phyloP scores from a whole-genome alignment of 2,113 vertebrate genomes.

The Apaloderma vittatum region DNA sequence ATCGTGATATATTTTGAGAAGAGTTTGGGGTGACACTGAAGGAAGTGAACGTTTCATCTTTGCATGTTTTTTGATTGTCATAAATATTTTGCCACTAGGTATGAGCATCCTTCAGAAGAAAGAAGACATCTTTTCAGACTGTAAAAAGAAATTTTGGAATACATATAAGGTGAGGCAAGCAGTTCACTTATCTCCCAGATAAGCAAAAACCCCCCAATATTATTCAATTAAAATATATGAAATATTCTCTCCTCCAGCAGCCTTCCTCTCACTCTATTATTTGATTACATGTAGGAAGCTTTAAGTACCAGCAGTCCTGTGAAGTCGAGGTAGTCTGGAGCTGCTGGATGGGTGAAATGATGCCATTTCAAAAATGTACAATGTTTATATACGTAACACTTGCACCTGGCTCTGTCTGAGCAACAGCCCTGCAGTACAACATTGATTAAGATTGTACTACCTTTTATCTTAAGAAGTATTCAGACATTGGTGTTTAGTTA shows the following conservation, averaged over 20 bases:
- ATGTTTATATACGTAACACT: background rate
- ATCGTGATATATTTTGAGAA: background rate
- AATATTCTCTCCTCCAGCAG: background rate
- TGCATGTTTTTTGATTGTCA: background rate
- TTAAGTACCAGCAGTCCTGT: background rate
- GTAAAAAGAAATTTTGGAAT: conserved; percentile 91
- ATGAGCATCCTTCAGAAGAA: conserved; percentile 89
- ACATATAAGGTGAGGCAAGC: conserved; percentile 87
- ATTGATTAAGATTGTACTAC: background rate
- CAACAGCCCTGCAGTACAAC: background rate
- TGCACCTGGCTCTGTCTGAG: background rate
- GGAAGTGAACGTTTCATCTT: background rate
- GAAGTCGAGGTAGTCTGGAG: background rate
- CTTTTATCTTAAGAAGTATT: background rate
- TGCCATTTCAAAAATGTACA: background rate
- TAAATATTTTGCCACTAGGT: conserved; percentile 77
- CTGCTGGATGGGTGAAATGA: background rate
- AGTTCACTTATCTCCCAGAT: background rate
- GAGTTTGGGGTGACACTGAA: background rate
- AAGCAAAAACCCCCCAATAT: background rate
- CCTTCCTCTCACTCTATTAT: background rate
- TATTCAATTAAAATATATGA: background rate
- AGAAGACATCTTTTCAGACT: conserved; percentile 88
- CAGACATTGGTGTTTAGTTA: background rate
- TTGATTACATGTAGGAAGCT: background rate